Base-by-base conservation (phyloP, 2,888 invertebrate genomes). In the Mimumesa dahlbomi region DNA sequence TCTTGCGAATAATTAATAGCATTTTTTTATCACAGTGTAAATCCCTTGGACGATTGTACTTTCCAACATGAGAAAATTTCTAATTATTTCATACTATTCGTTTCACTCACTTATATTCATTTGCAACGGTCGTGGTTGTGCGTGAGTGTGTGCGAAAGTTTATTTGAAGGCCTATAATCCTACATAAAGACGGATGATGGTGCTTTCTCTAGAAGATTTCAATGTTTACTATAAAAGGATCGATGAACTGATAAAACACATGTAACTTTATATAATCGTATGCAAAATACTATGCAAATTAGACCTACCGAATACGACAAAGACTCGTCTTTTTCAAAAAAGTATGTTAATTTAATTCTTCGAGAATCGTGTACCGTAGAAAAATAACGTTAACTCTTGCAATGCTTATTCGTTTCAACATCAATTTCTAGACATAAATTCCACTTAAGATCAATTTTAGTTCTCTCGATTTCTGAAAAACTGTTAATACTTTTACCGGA, bases 121-220 rank as follows among this genome's bases (percentile, higher is more conserved):
- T 29, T 49, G 11, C 19, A 19, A 40, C 11, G 38, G 46, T n/a
- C 22, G 36, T 43, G 16, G 16, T 18, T 7, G 45, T 34, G 19
- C 7, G 21, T 25, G 43, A 50, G 40, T 43, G 45, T 52, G 49
- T 77, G 68, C 74, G 78, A 81, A 81, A 79, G 81, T 81, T 62
- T 68, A 74, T 77, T 78, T 77, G 77, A 66, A 80, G 77, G 66
- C 81, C 71, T 78, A 78, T 77, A 81, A 77, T 79, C 78, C 78
- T 81, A 81, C 68, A 77, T 74, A 74, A 74, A 77, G 46, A 52
- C 74, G 81, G 74, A 68, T 57, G 68, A 77, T 79, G n/a, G n/a
- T n/a, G 78, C 81, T 79, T 79, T 79, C 78, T 71, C 78, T 64
- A 56, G 6, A 48, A 54, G 66, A 74, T 66, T 77, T 71, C 63